A percentile compares a stretch with the other conserved stretches of the same genome.
These are phyloP conservation scores for Glareola pratincola DNA, from an alignment of 2,113 vertebrate genomes.

Conservation along the genomic window DNA sequence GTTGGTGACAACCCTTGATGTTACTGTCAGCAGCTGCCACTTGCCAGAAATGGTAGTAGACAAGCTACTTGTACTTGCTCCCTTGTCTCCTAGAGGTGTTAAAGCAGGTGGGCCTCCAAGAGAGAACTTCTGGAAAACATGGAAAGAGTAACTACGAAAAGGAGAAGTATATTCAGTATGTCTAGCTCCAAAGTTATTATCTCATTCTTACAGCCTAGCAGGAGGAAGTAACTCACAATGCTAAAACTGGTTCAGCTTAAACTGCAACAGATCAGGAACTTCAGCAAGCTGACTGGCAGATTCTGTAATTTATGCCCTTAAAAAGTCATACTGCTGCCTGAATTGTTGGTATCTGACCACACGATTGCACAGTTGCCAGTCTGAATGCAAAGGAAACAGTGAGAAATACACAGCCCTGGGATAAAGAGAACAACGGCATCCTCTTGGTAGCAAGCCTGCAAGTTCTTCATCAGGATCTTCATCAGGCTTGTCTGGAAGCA, in stretches of 20 bases:
- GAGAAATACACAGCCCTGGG: neutral
- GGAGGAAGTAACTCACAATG: neutral
- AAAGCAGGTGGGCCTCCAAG: neutral
- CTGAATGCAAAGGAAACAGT: neutral
- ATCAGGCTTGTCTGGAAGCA: neutral
- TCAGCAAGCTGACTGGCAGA: neutral
- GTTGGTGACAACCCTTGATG: neutral
- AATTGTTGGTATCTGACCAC: neutral
- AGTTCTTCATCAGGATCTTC: neutral
- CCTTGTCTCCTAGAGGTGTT: neutral
- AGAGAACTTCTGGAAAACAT: neutral
- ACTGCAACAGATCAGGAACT: neutral
- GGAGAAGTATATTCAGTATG: neutral
- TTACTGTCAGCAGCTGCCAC: neutral
- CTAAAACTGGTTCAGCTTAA: neutral
- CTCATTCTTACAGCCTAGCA: neutral
- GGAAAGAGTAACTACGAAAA: neutral
- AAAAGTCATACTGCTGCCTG: neutral
- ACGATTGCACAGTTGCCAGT: neutral
- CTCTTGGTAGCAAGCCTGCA: neutral
- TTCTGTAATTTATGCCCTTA: neutral
- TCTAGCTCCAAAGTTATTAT: neutral
- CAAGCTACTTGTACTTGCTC: neutral
- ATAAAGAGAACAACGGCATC: neutral
- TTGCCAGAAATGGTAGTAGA: neutral